These are phyloP conservation scores for Bos indicus DNA, from an alignment of 2,113 vertebrate genomes.

Conservation along the genomic window DNA sequence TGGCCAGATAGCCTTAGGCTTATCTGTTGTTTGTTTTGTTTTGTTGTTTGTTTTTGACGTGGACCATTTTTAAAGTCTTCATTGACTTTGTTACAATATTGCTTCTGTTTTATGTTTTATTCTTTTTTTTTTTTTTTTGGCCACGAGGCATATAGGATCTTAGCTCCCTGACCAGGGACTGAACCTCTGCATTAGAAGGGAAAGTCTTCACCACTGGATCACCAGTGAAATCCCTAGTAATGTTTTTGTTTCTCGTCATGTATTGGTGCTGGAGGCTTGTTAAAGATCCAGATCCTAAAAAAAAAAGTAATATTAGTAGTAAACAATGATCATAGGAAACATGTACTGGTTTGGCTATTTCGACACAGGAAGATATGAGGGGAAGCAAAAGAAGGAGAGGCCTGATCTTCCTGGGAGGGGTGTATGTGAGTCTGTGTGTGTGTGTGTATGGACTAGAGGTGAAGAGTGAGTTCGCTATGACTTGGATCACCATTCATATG, in stretches of 20 bases:
- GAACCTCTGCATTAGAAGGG: neutral
- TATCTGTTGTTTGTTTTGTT: neutral
- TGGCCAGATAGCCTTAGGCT: neutral
- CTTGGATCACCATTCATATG: neutral
- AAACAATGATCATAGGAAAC: neutral
- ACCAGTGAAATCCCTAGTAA: neutral
- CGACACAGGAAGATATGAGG: neutral
- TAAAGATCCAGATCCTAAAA: neutral
- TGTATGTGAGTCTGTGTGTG: neutral
- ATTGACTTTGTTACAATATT: neutral
- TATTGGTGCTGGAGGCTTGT: neutral
- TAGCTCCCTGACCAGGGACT: neutral
- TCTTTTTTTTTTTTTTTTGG: neutral
- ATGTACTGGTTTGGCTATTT: neutral
- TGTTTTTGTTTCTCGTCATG: neutral
- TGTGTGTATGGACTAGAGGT: neutral
- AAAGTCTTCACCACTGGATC: neutral
- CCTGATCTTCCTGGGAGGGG: neutral
- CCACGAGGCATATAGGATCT: neutral
- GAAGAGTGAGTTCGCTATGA: neutral
- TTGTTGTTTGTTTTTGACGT: neutral
- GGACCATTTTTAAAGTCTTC: neutral
- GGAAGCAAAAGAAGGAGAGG: neutral
- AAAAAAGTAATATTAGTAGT: neutral
- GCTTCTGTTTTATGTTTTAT: neutral